A percentile compares a stretch with the other conserved stretches of the same genome.
These are phyloP conservation scores for Megalonaias nervosa DNA, from an alignment of 1,140 invertebrate genomes.

Conservation along the genomic window DNA sequence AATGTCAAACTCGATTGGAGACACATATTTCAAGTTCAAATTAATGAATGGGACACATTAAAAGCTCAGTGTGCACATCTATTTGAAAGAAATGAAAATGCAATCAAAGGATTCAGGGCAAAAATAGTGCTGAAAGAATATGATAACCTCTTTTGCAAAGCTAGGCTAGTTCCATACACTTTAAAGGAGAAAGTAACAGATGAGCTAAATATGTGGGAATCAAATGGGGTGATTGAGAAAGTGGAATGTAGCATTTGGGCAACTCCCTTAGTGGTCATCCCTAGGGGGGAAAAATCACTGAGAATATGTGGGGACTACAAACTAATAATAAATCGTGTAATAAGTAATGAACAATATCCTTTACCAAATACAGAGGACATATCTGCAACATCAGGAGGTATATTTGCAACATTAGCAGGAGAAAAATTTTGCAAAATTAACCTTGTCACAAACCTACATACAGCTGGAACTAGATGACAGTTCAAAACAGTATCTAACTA, in stretches of 20 bases:
- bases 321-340: conserved; percentile 48
- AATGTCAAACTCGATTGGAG: no score
- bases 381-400: conserved; percentile 35
- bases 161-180: conserved; percentile 62
- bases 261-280: conserved; percentile 70
- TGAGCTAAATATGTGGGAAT: conserved; percentile 64
- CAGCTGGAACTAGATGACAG: conserved; percentile 57
- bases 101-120: no score
- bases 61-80: no score
- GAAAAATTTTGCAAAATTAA: conserved; percentile 61
- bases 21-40: no score
- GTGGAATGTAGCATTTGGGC: conserved; percentile 72
- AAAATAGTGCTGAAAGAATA: no score
- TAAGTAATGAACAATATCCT: conserved; percentile 31
- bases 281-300: conserved; percentile 12
- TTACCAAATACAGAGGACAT: conserved; percentile 31
- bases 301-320: conserved; percentile 38
- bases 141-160: no score
- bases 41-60: no score
- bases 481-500: conserved; percentile 46
- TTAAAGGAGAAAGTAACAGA: conserved; percentile 64
- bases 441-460: conserved; percentile 56
- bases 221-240: conserved; percentile 63
- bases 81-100: no score
- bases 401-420: conserved; percentile 58